Evolutionary conservation across 53 echinoderm and acorn worm species (phyloP).

Genomic region (Astropecten irregularis): DNA sequence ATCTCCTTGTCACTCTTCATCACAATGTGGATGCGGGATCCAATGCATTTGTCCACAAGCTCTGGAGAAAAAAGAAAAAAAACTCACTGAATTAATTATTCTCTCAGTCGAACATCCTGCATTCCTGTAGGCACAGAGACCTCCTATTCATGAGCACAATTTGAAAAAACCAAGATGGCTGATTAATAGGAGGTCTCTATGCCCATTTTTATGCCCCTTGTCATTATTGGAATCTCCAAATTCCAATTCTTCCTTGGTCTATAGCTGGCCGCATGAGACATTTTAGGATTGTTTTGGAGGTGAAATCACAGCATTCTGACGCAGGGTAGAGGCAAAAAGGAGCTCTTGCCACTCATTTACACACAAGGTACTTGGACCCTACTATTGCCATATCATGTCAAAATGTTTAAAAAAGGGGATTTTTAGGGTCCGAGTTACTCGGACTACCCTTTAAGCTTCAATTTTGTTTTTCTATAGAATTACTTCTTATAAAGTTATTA

Average conservation of each 20-base stretch:
- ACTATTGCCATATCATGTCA: background rate
- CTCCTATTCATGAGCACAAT: too few relatives aligned
- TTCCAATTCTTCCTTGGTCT: background rate
- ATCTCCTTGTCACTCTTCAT: slow-evolving; percentile 99
- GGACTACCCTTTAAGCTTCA: too few relatives aligned
- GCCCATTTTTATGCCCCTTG: background rate
- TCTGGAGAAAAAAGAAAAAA: slow-evolving; percentile 56
- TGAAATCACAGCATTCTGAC: background rate
- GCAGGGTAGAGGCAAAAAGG: background rate
- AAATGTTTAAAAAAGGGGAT: too few relatives aligned
- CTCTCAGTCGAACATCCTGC: background rate
- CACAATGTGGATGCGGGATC: slow-evolving; percentile 93
- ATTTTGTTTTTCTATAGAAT: too few relatives aligned
- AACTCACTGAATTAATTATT: background rate
- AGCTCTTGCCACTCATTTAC: too few relatives aligned
- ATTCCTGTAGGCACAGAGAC: background rate
- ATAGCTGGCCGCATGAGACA: background rate
- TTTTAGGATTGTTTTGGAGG: too few relatives aligned
- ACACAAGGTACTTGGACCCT: too few relatives aligned
- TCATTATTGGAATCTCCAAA: background rate
- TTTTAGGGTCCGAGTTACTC: too few relatives aligned
- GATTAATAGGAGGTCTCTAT: too few relatives aligned
- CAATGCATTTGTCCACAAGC: slow-evolving; percentile 96
- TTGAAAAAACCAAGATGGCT: too few relatives aligned
- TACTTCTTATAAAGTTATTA: too few relatives aligned